A percentile compares a stretch with the other conserved stretches of the same genome.
phyloP scores from a whole-genome alignment of 1,140 invertebrate genomes.

The Macrotrachela quadricornifera region DNA sequence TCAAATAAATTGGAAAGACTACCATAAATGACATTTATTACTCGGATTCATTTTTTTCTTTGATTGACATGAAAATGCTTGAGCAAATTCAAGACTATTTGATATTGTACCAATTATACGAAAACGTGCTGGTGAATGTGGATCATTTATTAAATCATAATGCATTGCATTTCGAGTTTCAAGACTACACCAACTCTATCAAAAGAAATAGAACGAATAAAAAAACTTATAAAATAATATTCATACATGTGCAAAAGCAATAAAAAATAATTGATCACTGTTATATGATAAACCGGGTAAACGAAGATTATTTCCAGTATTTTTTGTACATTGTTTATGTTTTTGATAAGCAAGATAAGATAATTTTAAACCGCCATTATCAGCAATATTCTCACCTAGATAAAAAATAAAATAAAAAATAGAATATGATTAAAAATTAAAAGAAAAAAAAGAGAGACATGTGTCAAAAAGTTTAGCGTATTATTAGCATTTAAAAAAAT shows the following conservation, averaged over 20 bases:
- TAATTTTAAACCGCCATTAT: conserved; percentile 33
- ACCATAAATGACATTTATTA: conserved; percentile 11
- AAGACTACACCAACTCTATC: conserved; percentile 19
- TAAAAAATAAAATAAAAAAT: conserved; percentile 20
- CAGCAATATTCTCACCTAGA: conserved; percentile 35
- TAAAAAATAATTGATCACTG: conserved; percentile 48
- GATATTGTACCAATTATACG: conserved; percentile 20
- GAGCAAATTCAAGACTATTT: conserved; percentile 22
- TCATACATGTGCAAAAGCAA: conserved; percentile 24
- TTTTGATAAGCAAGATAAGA: conserved; percentile 22
- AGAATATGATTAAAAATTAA: too few species aligned
- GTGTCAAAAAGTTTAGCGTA: too few species aligned
- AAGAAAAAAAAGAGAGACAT: too few species aligned
- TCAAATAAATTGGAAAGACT: too few species aligned
- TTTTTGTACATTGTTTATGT: neutral
- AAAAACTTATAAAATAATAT: neutral
- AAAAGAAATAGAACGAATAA: neutral
- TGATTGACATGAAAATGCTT: conserved; percentile 23
- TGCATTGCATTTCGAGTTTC: conserved; percentile 13
- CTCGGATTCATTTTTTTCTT: conserved; percentile 9
- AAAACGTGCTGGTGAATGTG: conserved; percentile 16
- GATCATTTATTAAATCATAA: conserved; percentile 14
- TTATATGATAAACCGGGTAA: neutral
- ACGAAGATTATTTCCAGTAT: neutral
- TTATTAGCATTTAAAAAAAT: too few species aligned